Conservation (phyloP, 2,113 vertebrate genomes). For the Scatophagus argus region DNA sequence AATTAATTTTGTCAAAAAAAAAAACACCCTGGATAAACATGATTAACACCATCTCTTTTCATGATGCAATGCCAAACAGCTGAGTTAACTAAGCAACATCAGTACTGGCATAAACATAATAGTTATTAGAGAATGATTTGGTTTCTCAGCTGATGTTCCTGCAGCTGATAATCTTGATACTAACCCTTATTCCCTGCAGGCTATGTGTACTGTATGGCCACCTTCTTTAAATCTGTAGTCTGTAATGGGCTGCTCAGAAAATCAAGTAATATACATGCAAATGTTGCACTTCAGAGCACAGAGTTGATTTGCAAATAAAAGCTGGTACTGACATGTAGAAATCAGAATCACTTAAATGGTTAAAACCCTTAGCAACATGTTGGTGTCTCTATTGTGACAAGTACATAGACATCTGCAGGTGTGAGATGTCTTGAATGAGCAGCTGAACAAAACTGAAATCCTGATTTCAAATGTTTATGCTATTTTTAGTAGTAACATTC, state of each 20-base stretch:
- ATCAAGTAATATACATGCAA: neutral
- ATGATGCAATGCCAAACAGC: neutral
- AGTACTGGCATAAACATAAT: too few species aligned
- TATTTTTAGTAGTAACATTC: too few species aligned
- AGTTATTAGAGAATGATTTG: too few species aligned
- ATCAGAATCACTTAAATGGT: neutral
- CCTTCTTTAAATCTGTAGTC: neutral
- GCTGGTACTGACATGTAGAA: neutral
- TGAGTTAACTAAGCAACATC: neutral
- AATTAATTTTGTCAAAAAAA: neutral
- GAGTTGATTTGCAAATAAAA: constrained; percentile 3
- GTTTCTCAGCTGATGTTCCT: neutral
- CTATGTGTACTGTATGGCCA: neutral
- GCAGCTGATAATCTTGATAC: neutral
- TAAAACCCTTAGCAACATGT: neutral
- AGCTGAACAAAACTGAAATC: too few species aligned
- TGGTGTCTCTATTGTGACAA: neutral
- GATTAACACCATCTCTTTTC: neutral
- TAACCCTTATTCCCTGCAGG: neutral
- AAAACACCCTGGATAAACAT: neutral
- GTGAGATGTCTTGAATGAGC: neutral
- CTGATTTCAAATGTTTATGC: too few species aligned
- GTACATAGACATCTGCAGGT: neutral
- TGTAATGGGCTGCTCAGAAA: neutral
- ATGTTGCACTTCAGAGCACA: neutral